phyloP scores from a whole-genome alignment of 2,797 vertebrate genomes.

The Chromobotia macracanthus region DNA sequence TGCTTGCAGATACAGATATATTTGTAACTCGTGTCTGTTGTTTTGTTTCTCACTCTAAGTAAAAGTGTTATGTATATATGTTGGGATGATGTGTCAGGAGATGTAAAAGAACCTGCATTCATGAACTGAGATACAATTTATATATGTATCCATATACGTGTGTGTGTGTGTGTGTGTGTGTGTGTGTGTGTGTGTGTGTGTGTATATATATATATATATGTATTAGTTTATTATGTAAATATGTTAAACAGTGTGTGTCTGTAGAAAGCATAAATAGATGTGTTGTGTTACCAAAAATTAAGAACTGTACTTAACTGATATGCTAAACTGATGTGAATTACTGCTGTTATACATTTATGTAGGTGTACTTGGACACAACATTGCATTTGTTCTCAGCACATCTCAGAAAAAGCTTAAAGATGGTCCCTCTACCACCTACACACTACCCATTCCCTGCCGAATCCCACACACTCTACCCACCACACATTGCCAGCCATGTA shows the following conservation, averaged over 20 bases:
- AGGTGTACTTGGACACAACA: slow-evolving; percentile 13
- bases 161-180: too few relatives aligned
- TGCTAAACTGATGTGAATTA: slow-evolving; percentile 10
- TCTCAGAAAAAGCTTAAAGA: slow-evolving; percentile 34
- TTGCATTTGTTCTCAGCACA: slow-evolving; percentile 20
- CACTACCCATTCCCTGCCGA: slow-evolving; percentile 16
- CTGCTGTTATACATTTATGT: neutral
- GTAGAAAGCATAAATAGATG: neutral
- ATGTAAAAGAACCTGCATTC: too few relatives aligned
- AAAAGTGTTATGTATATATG: too few relatives aligned
- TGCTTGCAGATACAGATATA: neutral
- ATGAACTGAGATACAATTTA: too few relatives aligned
- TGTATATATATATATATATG: neutral
- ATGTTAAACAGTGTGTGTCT: neutral
- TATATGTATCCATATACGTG: too few relatives aligned
- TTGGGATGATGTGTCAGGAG: too few relatives aligned
- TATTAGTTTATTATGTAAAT: too few relatives aligned
- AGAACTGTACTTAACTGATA: neutral
- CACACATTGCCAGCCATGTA: slow-evolving; percentile 18
- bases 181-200: too few relatives aligned
- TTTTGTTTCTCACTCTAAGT: too few relatives aligned
- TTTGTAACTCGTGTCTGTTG: neutral
- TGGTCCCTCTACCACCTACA: slow-evolving; percentile 32
- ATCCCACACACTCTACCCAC: slow-evolving; percentile 42
- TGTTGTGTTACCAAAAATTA: slow-evolving; percentile 30